These are phyloP conservation scores for Myrmophylax atrothorax DNA, from an alignment of 2,113 vertebrate genomes.

Conservation along the genomic window DNA sequence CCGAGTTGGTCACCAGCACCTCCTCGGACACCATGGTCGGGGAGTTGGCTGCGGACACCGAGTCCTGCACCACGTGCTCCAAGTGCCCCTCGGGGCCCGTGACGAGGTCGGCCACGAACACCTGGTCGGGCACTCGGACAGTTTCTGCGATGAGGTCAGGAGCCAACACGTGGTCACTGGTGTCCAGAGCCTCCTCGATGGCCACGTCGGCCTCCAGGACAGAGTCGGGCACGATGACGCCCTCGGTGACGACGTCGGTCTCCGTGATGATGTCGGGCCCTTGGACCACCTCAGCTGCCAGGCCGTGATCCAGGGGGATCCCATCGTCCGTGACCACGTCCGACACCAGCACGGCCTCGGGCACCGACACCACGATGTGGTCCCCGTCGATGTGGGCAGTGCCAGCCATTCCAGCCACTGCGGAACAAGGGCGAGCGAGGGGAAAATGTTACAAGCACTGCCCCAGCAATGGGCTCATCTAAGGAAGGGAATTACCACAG, in stretches of 20 bases:
- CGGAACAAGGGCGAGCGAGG: conserved; percentile 57
- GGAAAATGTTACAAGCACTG: conserved; percentile 44
- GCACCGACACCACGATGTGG: conserved; percentile 97
- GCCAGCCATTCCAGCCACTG: conserved; percentile 96
- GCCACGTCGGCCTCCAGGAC: conserved; percentile 89
- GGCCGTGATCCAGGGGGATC: conserved; percentile 89
- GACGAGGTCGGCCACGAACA: conserved; percentile 94
- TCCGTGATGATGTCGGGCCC: conserved; percentile 87
- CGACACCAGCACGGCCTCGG: conserved; percentile 94
- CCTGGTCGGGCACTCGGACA: conserved; percentile 86
- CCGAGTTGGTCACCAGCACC: conserved; percentile 90
- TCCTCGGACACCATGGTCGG: conserved; percentile 90
- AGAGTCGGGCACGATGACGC: conserved; percentile 90
- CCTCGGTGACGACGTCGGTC: conserved; percentile 84
- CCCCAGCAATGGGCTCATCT: background rate
- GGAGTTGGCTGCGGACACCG: conserved; percentile 76
- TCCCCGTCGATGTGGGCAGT: conserved; percentile 96
- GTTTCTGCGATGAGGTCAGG: conserved; percentile 87
- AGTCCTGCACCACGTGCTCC: conserved; percentile 86
- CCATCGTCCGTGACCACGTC: conserved; percentile 95
- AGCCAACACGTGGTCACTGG: conserved; percentile 85
- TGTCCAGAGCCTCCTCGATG: conserved; percentile 91
- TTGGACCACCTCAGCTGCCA: conserved; percentile 92
- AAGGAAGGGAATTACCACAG: background rate
- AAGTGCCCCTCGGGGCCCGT: conserved; percentile 87